Evolutionary conservation across 2,113 vertebrate species (phyloP).

Genomic region (Amblyornis subalaris): DNA sequence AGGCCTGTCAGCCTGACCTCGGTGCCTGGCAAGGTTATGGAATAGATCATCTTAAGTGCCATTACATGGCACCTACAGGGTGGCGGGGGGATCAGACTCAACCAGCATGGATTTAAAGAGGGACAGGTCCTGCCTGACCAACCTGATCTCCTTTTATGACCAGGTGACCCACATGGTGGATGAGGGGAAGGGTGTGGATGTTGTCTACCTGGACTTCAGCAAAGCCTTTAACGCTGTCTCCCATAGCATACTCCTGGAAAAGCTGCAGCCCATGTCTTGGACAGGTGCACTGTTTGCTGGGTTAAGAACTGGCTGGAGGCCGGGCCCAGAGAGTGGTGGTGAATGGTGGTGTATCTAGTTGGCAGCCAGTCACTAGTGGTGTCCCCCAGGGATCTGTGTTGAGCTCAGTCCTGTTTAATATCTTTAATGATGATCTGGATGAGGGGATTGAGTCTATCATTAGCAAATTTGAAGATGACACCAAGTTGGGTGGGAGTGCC

Average conservation of each 20-base stretch:
- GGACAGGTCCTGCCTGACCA: background rate
- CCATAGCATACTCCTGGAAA: background rate
- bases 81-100: background rate
- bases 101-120: background rate
- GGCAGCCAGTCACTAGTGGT: background rate
- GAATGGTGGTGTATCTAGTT: background rate
- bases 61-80: background rate
- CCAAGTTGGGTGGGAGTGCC: fast-evolving
- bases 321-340: background rate
- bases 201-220: background rate
- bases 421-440: background rate
- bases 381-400: background rate
- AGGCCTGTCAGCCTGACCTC: background rate
- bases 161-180: background rate
- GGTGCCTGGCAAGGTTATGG: background rate
- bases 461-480: background rate
- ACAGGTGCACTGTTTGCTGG: background rate
- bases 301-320: background rate
- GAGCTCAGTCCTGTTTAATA: background rate
- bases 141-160: background rate
- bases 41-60: background rate
- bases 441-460: background rate
- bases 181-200: background rate
- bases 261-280: fast-evolving
- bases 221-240: background rate